These are phyloP conservation scores for Saccostrea cuccullata DNA, from an alignment of 1,140 invertebrate genomes.

Conservation along the genomic window DNA sequence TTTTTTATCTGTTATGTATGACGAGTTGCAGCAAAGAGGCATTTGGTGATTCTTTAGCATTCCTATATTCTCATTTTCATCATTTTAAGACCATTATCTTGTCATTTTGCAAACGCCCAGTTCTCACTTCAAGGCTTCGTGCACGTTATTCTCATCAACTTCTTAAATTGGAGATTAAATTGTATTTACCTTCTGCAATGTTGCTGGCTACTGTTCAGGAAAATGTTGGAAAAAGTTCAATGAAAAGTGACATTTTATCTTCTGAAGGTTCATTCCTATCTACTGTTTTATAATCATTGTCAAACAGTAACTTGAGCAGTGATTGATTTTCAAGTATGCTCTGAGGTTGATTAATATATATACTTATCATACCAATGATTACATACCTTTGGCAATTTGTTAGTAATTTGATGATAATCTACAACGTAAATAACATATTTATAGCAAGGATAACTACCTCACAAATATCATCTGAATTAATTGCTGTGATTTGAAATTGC, in stretches of 20 bases:
- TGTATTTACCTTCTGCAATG: not conserved
- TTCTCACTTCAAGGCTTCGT: not conserved
- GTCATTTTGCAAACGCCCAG: not conserved
- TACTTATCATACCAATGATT: conserved; percentile 5
- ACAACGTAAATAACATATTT: not conserved
- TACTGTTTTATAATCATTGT: not conserved
- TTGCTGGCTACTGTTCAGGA: not conserved
- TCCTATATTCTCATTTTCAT: not conserved
- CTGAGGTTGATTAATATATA: not conserved
- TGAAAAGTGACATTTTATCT: conserved; percentile 20
- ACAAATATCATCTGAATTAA: not conserved
- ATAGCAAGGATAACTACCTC: not conserved
- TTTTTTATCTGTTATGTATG: not conserved
- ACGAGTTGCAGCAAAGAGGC: not conserved
- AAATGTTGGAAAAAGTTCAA: conserved; percentile 9
- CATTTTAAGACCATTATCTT: conserved; percentile 6
- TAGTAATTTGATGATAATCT: not conserved
- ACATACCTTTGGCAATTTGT: not conserved
- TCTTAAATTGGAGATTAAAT: not conserved
- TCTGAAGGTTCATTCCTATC: not conserved
- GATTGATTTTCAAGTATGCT: not conserved
- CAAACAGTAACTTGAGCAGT: not conserved
- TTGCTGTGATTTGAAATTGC: not conserved
- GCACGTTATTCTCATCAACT: not conserved
- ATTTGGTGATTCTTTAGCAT: not conserved